phyloP scores from a whole-genome alignment of 35 echinoderm and acorn worm species.

The Patiria miniata region DNA sequence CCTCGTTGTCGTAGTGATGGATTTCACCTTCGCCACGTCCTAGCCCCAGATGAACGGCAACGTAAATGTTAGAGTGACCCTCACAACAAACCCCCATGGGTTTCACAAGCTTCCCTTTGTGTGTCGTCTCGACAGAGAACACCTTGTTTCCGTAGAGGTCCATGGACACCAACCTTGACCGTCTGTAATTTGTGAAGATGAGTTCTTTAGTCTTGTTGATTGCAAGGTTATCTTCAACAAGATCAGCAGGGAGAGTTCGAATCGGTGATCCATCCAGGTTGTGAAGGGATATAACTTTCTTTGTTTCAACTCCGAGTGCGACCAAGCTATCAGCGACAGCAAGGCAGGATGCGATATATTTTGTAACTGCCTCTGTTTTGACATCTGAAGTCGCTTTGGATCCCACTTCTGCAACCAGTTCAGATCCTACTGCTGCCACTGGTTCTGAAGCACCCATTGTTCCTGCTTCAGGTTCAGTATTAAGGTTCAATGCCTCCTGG shows the following conservation, averaged over 20 bases:
- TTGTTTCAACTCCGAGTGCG: background rate
- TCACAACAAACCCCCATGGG: background rate
- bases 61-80: background rate
- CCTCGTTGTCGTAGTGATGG: background rate
- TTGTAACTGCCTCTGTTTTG: no score
- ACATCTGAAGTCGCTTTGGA: no score
- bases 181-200: background rate
- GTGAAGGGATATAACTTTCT: constrained; percentile 11
- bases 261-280: constrained; percentile 14
- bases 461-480: no score
- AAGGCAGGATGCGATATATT: no score
- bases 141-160: background rate
- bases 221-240: no score
- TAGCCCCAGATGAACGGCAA: background rate
- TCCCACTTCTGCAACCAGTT: no score
- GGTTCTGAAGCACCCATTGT: no score
- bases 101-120: background rate
- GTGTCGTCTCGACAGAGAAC: background rate
- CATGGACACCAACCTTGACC: background rate
- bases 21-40: background rate
- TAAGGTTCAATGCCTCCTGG: no score
- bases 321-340: background rate
- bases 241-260: constrained; percentile 17
- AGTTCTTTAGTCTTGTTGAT: background rate
- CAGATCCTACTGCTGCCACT: no score